Evolutionary conservation across 2,113 vertebrate genomes (phyloP).

Genomic region (Odocoileus hemionus): DNA sequence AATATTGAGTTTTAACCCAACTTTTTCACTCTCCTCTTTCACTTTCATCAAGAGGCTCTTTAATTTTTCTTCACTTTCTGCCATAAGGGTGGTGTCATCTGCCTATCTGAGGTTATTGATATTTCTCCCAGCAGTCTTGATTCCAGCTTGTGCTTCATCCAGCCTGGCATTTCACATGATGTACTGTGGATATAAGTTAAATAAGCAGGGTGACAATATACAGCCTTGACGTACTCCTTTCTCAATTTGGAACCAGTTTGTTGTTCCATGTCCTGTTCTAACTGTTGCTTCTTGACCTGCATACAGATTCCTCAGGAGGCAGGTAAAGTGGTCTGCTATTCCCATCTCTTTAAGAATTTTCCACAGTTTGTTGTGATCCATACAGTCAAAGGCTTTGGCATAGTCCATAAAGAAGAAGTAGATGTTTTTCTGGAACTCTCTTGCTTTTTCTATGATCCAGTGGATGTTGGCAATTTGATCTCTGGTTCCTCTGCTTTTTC

Average conservation of each 20-base stretch:
- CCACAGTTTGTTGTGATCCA: neutral
- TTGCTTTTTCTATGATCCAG: neutral
- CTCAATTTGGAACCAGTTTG: neutral
- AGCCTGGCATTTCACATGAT: neutral
- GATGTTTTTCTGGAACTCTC: neutral
- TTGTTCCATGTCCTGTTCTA: neutral
- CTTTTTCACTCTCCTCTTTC: neutral
- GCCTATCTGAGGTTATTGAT: neutral
- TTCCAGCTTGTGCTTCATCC: neutral
- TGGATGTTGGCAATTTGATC: neutral
- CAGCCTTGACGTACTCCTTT: neutral
- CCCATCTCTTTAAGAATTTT: neutral
- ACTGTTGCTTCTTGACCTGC: neutral
- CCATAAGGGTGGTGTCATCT: neutral
- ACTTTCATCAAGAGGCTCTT: neutral
- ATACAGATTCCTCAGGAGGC: neutral
- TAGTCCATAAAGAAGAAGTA: neutral
- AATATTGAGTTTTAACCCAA: neutral
- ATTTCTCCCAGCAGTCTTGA: neutral
- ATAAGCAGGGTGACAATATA: neutral
- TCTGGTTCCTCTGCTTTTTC: neutral
- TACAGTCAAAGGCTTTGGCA: neutral
- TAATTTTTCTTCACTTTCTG: neutral
- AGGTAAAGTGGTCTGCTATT: neutral
- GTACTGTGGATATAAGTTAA: neutral